Percentiles rank a stretch among this genome's conserved stretches.
phyloP scores from a whole-genome alignment of 2,113 vertebrate genomes.

The Notechis scutatus region DNA sequence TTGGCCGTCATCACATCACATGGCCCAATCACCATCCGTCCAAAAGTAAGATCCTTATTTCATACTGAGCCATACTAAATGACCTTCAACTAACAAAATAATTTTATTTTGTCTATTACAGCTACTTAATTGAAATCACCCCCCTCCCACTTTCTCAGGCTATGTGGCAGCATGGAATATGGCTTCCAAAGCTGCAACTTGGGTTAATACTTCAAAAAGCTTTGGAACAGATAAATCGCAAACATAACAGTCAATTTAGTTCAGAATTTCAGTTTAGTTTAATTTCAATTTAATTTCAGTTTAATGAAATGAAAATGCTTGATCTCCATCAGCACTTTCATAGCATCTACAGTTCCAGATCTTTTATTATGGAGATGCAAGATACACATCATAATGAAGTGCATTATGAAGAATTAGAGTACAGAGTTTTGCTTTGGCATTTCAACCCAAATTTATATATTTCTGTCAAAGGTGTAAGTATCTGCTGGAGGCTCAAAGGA shows the following conservation, averaged over 20 bases:
- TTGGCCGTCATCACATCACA: too few relatives aligned
- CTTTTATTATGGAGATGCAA: background rate
- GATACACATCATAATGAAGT: background rate
- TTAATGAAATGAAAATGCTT: background rate
- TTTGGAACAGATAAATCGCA: background rate
- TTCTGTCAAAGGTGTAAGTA: background rate
- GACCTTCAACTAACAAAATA: too few relatives aligned
- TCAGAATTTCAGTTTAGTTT: background rate
- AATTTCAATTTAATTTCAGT: background rate
- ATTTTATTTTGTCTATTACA: too few relatives aligned
- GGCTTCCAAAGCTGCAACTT: too few relatives aligned
- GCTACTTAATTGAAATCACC: too few relatives aligned
- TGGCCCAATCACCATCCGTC: too few relatives aligned
- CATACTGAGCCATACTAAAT: too few relatives aligned
- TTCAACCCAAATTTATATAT: background rate
- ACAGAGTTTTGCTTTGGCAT: background rate
- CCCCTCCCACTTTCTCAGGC: too few relatives aligned
- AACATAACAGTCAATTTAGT: background rate
- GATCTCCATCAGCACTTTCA: too few relatives aligned
- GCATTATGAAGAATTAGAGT: background rate
- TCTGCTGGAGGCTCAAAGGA: background rate
- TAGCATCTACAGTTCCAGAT: background rate
- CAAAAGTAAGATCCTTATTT: too few relatives aligned
- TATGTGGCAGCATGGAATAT: too few relatives aligned
- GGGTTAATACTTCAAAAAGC: background rate